Conservation (phyloP, 2,113 vertebrate genomes). For the Carassius gibelio region DNA sequence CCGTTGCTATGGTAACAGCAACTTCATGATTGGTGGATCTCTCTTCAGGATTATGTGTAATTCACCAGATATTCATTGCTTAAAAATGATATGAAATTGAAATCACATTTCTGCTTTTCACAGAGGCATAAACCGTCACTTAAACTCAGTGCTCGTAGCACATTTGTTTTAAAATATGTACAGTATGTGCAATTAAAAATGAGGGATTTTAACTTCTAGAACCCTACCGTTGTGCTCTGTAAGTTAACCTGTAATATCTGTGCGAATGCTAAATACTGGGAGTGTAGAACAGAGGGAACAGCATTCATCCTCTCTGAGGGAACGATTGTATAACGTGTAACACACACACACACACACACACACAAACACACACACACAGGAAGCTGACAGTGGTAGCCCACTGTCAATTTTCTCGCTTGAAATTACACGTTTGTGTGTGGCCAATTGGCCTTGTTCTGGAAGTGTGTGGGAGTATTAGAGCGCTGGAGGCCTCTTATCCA, state of each 20-base stretch:
- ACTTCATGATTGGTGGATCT: slow-evolving; percentile 7
- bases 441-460: slow-evolving; percentile 40
- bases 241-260: background rate
- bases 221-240: background rate
- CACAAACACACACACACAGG: slow-evolving; percentile 23
- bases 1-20: slow-evolving; percentile 23
- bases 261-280: background rate
- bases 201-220: background rate
- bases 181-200: background rate
- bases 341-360: slow-evolving; percentile 27
- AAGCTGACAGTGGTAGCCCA: slow-evolving; percentile 29
- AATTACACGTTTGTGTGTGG: slow-evolving; percentile 35
- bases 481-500: slow-evolving; percentile 37
- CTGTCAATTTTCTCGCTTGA: slow-evolving; percentile 38
- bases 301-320: slow-evolving; percentile 11
- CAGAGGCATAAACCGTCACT: background rate
- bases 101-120: background rate
- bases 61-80: background rate
- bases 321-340: slow-evolving; percentile 51
- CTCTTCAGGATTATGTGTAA: background rate
- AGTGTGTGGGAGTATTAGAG: slow-evolving; percentile 48
- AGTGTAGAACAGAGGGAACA: slow-evolving; percentile 22
- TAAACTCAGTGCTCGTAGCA: background rate
- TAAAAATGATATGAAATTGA: background rate
- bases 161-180: background rate